phyloP scores from a whole-genome alignment of 2,113 vertebrate genomes.

The Phasianus colchicus region DNA sequence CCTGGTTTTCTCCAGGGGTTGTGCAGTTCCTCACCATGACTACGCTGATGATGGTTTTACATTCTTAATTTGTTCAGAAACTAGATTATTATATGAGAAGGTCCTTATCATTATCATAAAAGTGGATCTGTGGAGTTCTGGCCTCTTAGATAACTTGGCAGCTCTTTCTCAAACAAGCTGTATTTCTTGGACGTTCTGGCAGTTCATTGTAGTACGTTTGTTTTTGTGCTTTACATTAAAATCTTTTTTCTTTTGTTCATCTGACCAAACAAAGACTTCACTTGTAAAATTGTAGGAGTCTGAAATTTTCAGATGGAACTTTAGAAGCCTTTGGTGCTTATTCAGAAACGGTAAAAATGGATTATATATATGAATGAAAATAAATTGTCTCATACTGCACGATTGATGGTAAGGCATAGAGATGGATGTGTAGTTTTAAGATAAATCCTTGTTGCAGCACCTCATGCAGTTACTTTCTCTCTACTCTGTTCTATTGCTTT shows the following conservation, averaged over 20 bases:
- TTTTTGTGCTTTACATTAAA: neutral
- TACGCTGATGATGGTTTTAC: neutral
- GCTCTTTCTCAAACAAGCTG: neutral
- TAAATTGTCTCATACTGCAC: neutral
- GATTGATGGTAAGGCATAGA: neutral
- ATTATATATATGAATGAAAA: neutral
- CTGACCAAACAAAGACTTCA: neutral
- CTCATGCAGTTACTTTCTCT: neutral
- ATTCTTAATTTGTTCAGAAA: neutral
- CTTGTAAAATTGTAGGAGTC: neutral
- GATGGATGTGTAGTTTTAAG: neutral
- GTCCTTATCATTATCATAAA: neutral
- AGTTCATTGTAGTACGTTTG: neutral
- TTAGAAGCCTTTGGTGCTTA: neutral
- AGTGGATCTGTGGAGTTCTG: neutral
- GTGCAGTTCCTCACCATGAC: neutral
- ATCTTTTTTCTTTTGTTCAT: neutral
- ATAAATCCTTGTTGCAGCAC: neutral
- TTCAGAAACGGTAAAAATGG: neutral
- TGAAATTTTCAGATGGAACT: neutral
- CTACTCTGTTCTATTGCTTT: neutral
- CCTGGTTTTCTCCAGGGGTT: neutral
- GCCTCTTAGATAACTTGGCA: neutral
- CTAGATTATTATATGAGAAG: neutral
- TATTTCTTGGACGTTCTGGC: neutral